Evolutionary conservation across 1,140 invertebrate species (phyloP).

Genomic region (Caenorhabditis tropicalis): DNA sequence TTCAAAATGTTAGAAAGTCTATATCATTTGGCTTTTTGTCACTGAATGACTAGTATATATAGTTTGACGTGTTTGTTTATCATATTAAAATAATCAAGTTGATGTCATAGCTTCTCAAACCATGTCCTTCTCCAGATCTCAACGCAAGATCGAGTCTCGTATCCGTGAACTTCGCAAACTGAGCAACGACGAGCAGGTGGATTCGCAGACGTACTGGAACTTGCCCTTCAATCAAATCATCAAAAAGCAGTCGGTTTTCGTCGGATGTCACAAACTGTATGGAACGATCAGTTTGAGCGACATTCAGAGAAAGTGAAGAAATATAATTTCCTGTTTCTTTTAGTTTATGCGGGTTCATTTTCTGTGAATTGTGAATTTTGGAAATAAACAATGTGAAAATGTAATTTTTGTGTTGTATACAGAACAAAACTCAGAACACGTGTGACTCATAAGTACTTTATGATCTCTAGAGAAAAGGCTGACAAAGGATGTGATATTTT

Average conservation of each 20-base stretch:
- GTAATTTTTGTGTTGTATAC: background rate
- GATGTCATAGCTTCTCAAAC: background rate
- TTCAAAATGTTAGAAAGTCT: no score
- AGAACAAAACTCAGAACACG: no score
- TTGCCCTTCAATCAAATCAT: constrained; percentile 65
- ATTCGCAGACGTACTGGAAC: constrained; percentile 60
- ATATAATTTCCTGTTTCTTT: constrained; percentile 31
- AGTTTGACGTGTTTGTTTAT: no score
- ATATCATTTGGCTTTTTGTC: no score
- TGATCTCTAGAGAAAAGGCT: background rate
- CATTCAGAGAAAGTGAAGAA: background rate
- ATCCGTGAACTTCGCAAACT: constrained; percentile 14
- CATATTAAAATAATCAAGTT: no score
- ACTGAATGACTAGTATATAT: no score
- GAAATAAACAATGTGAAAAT: background rate
- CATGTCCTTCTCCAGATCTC: background rate
- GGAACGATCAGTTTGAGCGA: constrained; percentile 57
- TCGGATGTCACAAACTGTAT: constrained; percentile 69
- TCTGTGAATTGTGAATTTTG: constrained; percentile 20
- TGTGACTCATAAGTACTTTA: no score
- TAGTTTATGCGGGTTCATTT: constrained; percentile 37
- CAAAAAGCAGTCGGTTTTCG: constrained; percentile 64
- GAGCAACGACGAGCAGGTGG: constrained; percentile 46
- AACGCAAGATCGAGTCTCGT: constrained; percentile 13
- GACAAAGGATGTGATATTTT: background rate